Percentiles rank a stretch among this genome's conserved stretches.
Evolutionary conservation across 2,113 vertebrate species (phyloP).

Genomic region (Tyrannus savana): DNA sequence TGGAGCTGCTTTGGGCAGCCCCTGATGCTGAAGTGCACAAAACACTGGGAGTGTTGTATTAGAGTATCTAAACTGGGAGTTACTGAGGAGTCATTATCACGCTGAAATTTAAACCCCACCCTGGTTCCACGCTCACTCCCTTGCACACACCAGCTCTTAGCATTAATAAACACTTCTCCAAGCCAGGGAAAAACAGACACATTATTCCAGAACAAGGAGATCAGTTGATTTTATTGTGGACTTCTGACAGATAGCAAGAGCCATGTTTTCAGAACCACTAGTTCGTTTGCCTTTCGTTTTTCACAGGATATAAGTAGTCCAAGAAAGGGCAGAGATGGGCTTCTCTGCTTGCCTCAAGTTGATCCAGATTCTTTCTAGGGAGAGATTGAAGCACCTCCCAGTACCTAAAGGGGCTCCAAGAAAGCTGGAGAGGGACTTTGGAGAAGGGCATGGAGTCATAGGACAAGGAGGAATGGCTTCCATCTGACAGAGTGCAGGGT

Average conservation of each 20-base stretch:
- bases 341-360: neutral
- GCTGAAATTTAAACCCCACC: neutral
- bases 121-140: neutral
- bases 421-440: neutral
- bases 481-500: accelerated
- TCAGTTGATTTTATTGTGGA: neutral
- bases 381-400: neutral
- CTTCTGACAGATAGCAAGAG: neutral
- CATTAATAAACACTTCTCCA: neutral
- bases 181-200: neutral
- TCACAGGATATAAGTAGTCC: neutral
- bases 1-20: neutral
- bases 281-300: neutral
- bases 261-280: neutral
- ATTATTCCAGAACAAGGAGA: neutral
- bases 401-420: neutral
- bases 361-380: neutral
- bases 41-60: neutral
- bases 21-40: neutral
- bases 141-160: neutral
- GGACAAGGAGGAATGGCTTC: neutral
- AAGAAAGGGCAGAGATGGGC: neutral
- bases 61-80: neutral
- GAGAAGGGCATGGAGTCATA: neutral
- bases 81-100: neutral